Evolutionary conservation across 2,113 vertebrate species (phyloP).

Genomic region (Spea multiplicata): DNA sequence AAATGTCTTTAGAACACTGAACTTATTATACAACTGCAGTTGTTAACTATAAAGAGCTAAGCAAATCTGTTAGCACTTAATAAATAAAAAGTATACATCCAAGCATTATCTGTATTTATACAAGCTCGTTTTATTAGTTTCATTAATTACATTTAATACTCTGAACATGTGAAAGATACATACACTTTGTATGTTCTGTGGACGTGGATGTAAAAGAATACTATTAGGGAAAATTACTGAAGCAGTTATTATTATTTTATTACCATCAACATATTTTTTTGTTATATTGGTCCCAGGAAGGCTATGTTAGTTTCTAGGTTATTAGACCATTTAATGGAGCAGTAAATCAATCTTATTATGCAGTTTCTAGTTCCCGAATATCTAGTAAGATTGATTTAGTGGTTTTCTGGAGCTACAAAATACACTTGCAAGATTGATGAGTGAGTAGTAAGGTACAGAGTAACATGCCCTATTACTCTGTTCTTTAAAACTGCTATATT

Average conservation of each 20-base stretch:
- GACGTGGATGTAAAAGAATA: not conserved
- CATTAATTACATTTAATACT: too few relatives aligned
- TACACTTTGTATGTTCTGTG: too few relatives aligned
- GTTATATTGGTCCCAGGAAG: not conserved
- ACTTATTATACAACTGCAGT: too few relatives aligned
- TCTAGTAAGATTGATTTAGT: conserved; percentile 1
- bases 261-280: not conserved
- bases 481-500: too few relatives aligned
- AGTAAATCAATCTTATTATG: conserved; percentile 1
- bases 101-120: too few relatives aligned
- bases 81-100: too few relatives aligned
- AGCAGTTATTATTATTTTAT: not conserved
- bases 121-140: too few relatives aligned
- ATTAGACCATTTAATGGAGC: not conserved
- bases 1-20: too few relatives aligned
- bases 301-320: not conserved
- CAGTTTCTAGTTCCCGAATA: not conserved
- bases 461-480: too few relatives aligned
- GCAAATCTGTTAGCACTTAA: too few relatives aligned
- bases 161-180: too few relatives aligned
- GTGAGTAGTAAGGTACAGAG: not conserved
- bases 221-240: not conserved
- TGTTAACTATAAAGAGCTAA: too few relatives aligned
- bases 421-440: not conserved
- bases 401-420: not conserved